phyloP scores from a whole-genome alignment of 1,140 invertebrate species.

The Drosophila sucinea region DNA sequence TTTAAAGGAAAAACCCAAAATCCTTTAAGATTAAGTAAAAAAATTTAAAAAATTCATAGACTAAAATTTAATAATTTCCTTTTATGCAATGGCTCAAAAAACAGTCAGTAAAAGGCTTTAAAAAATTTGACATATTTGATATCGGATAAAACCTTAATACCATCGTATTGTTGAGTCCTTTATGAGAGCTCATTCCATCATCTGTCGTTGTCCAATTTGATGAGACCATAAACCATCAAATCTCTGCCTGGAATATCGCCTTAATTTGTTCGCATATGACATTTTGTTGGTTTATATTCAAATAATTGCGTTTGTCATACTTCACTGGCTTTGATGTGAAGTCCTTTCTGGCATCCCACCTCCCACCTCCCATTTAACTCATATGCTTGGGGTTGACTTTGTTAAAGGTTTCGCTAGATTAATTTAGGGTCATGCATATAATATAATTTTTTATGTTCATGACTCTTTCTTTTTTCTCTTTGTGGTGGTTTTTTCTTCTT shows the following conservation, averaged over 20 bases:
- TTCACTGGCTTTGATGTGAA: conserved; percentile 72
- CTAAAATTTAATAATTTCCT: too few relatives aligned
- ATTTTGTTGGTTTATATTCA: conserved; percentile 69
- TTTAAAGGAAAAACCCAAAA: background rate
- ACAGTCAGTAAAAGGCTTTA: too few relatives aligned
- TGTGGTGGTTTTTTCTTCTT: conserved; percentile 9
- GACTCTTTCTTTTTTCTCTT: conserved; percentile 1
- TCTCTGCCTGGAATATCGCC: conserved; percentile 30
- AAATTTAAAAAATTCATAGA: background rate
- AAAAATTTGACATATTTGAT: too few relatives aligned
- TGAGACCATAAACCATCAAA: conserved; percentile 18
- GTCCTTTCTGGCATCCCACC: conserved; percentile 15
- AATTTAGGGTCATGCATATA: conserved; percentile 82
- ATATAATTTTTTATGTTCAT: conserved; percentile 71
- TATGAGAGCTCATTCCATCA: background rate
- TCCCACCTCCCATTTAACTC: background rate
- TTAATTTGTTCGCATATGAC: conserved; percentile 76
- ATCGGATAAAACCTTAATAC: too few relatives aligned
- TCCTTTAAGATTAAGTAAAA: too few relatives aligned
- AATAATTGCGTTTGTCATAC: conserved; percentile 76
- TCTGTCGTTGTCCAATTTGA: conserved; percentile 2
- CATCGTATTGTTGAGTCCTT: too few relatives aligned
- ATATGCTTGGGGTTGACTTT: conserved; percentile 27
- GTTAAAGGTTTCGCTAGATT: conserved; percentile 79
- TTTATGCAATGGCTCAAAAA: too few relatives aligned